Percentiles rank a stretch among this genome's conserved stretches.
Conservation (phyloP, 1,140 invertebrate species). For the Tenebrio molitor region DNA sequence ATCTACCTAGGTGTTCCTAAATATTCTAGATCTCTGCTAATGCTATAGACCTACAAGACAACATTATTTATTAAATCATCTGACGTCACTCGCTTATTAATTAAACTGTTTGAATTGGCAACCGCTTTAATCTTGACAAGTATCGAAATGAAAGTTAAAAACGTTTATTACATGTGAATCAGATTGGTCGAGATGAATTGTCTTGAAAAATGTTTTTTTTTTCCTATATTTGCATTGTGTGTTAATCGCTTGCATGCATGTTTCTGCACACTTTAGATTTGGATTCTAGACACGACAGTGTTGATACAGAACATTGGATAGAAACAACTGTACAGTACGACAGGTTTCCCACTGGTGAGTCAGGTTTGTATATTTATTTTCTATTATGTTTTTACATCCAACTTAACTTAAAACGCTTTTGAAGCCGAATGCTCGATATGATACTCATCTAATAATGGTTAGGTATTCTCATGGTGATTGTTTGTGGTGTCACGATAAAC, state of each 20-base stretch:
- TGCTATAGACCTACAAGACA: not conserved
- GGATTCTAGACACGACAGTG: conserved; percentile 51
- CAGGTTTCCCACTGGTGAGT: conserved; percentile 52
- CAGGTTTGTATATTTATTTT: conserved; percentile 60
- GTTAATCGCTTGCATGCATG: conserved; percentile 42
- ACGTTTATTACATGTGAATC: too few species aligned
- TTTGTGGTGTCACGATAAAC: too few species aligned
- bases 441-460: too few species aligned
- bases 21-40: not conserved
- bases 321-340: conserved; percentile 58
- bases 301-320: conserved; percentile 59
- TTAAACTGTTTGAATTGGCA: too few species aligned
- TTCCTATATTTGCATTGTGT: conserved; percentile 7
- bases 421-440: not conserved
- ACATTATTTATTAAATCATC: too few species aligned
- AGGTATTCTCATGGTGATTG: too few species aligned
- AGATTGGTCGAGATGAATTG: too few species aligned
- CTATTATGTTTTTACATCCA: not conserved
- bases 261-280: conserved; percentile 58
- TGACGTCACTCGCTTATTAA: too few species aligned
- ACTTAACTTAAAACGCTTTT: not conserved
- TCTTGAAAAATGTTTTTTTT: not conserved
- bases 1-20: not conserved
- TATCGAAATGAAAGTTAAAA: too few species aligned
- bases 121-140: too few species aligned